Evolutionary conservation across 2,113 vertebrate genomes (phyloP).

Genomic region (Dissostichus mawsoni): DNA sequence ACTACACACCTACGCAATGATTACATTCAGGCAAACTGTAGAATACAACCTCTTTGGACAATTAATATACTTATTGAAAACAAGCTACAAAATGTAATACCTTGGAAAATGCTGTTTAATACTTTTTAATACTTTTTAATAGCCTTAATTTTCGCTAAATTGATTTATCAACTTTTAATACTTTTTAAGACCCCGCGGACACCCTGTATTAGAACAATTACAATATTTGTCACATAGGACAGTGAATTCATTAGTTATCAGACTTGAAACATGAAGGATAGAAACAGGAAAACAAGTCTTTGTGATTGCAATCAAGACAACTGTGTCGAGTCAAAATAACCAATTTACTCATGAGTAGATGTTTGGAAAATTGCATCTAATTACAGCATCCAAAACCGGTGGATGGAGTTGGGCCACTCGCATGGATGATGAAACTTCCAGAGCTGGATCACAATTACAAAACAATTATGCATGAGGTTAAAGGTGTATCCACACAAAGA

Average conservation of each 20-base stretch:
- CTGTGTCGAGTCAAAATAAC: slow-evolving; percentile 29
- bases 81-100: no score
- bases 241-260: slow-evolving; percentile 10
- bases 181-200: no score
- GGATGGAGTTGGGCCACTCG: slow-evolving; percentile 24
- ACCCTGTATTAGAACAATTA: slow-evolving; percentile 17
- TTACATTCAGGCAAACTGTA: no score
- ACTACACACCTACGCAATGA: no score
- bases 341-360: slow-evolving; percentile 51
- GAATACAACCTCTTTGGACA: no score
- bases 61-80: no score
- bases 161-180: no score
- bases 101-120: no score
- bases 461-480: slow-evolving; percentile 41
- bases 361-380: slow-evolving; percentile 60
- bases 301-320: slow-evolving; percentile 61
- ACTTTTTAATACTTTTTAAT: no score
- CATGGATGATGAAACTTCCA: slow-evolving; percentile 32
- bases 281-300: slow-evolving; percentile 20
- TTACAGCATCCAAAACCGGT: slow-evolving; percentile 39
- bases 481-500: slow-evolving; percentile 30
- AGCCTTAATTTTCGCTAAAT: no score
- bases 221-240: slow-evolving; percentile 38
- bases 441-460: slow-evolving; percentile 43
- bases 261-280: slow-evolving; percentile 11